Evolutionary conservation across 2,797 vertebrate genomes (phyloP), one percentile per base, ranked within the genome.

Genomic region (Luscinia luscinia): DNA sequence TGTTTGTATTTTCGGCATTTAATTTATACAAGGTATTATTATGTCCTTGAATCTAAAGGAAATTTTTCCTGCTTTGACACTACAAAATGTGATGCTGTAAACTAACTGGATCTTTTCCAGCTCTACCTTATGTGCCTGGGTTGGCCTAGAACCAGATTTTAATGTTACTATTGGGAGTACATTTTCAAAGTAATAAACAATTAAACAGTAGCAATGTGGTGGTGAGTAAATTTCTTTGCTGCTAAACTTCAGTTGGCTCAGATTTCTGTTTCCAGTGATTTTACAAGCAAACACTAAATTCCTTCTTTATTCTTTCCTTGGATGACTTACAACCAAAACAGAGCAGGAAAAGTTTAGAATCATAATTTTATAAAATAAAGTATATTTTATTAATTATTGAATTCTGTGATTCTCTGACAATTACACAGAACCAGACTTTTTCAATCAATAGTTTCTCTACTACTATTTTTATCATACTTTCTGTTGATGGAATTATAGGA

Each of bases 131-230:
- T 88, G 30, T 95, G 87, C 69, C 89, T 92, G 80, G 15, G 19
- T 49, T 91, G 79, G 52, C n/a, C 49, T 95, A 81, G 45, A 62
- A 95, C 45, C 58, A 79, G 88, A 38, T 84, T 96, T 92, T 95
- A 96, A 94, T 24, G 9, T 91, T 83, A 66, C 66, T 94, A 13
- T 82, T 90, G 94, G 93, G 96, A 94, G 69, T 79, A 27, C 43
- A 55, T 91, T 84, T 96, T 89, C 61, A 67, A 91, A 80, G 87
- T 89, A 92, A 80, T 95, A 96, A 95, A 89, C 93, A 91, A 96
- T 93, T 94, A 82, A 96, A 93, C 49, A 46, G 89, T 92, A 72
- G 74, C 80, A 80, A 63, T 66, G 40, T 62, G 76, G 81, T 51
- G 22, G 83, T 82, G 75, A 92, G 63, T 73, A 90, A 84, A 70